Base-by-base conservation (phyloP, 2,888 invertebrate genomes). In the Mythimna ferrago region DNA sequence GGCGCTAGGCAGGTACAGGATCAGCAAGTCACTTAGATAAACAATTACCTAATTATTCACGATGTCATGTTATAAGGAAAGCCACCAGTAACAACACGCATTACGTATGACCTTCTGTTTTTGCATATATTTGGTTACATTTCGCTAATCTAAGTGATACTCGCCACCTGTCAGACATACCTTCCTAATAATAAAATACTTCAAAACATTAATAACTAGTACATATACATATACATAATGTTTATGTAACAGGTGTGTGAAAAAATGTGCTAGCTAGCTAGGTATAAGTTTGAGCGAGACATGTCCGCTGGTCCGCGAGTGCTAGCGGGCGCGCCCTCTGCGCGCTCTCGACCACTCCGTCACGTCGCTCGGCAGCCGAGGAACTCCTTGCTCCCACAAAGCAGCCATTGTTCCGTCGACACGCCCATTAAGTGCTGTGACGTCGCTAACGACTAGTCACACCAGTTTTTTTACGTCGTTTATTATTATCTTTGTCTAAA, bases 391-490 rank as follows among this genome's bases (percentile, higher is more conserved):
- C 54, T n/a, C 32, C 16, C 14, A 56, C n/a, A 60, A 32, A 19
- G 16, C n/a, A 54, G 26, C 38, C 51, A 58, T 66, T 70, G 62
- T 76, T 69, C 38, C 26, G 26, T 58, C 26, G 48, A 51, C 81
- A 51, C 65, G 62, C 68, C 57, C 54, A 41, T 75, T 66, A 41
- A 38, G 44, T n/a, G 48, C 41, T 65, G 70, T 80, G 82, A 72
- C 72, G 65, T 56, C 54, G 54, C 38, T 66, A 56, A 57, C 32
- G 48, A 65, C 68, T 41, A 35, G 78, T 66, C 51, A 56, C 10
- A 64, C 66, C 56, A 64, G 72, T 53, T 71, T 58, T 79, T 80
- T 26, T 66, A n/a, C 60, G 53, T 53, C 48, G 61, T 62, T 66
- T 64, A 53, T 63, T 68, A 65, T 62, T 57, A 44, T 69, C 57